Evolutionary conservation across 1,140 invertebrate species (phyloP), one percentile per base, ranked within the genome.

Genomic region (Achroia grisella): DNA sequence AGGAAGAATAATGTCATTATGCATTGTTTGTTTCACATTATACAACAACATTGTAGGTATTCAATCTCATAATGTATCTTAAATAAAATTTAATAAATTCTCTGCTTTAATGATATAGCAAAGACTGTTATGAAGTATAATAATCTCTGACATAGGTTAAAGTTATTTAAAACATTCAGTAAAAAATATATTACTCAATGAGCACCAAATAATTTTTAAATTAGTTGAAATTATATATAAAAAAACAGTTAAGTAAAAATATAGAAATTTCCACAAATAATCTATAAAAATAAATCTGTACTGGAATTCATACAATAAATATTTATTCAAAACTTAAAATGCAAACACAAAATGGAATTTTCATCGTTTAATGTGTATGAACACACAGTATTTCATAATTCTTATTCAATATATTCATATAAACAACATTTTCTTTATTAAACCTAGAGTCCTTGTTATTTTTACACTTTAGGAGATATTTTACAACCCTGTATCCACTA

Each of bases 401-500:
- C 75, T 79, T 82, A 80, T 75, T 48, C 67, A 72, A 74, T 78
- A 77, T 71, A 77, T 76, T 74, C 52, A 71, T 84, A 82, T 75
- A 85, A 81, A 85, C 78, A 82, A 80, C 76, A 70, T 67, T 76
- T 75, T 63, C n/a, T n/a, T n/a, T n/a, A n/a, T n/a, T n/a, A n/a
- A 78, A 64, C 68, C 76, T 81, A 77, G 55, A 76, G 58, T 62
- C 9, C 30, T 3, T 37, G 76, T 78, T 65, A 69, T 73, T 71
- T 73, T 72, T 73, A 78, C 64, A 73, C 53, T 74, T 79, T 78
- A 78, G 72, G 67, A 85, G 71, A 85, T 81, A 85, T 85, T 82
- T 81, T 83, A 81, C 81, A 85, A 85, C 81, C 81, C 81, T 83
- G 81, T 85, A 81, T 85, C 77, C 81, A 80, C 78, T 85, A 85